These are phyloP conservation scores for Tragelaphus buxtoni DNA, from an alignment of 2,113 vertebrate genomes.

Conservation along the genomic window DNA sequence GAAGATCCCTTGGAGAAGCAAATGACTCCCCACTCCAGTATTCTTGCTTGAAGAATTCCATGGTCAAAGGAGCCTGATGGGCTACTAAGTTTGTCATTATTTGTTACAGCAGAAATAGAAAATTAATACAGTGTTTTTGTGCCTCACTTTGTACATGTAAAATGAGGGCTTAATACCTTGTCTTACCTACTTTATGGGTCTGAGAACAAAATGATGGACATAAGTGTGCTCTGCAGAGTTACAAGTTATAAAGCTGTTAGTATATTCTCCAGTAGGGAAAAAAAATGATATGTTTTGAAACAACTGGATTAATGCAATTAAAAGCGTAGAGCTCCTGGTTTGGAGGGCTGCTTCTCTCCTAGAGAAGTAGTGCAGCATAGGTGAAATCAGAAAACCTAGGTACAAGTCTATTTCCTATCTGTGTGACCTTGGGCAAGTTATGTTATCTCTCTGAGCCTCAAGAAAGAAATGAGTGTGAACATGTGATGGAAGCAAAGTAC, in stretches of 20 bases:
- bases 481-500: not conserved
- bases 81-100: not conserved
- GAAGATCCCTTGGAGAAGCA: not conserved
- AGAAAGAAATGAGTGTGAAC: not conserved
- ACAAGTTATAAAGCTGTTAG: not conserved
- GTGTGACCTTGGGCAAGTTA: not conserved
- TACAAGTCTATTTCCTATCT: not conserved
- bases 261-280: not conserved
- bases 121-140: not conserved
- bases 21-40: not conserved
- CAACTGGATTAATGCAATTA: slow-evolving; percentile 8
- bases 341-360: not conserved
- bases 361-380: not conserved
- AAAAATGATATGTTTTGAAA: not conserved
- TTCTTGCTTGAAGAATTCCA: not conserved
- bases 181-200: not conserved
- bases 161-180: not conserved
- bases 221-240: not conserved
- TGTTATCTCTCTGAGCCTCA: not conserved
- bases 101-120: not conserved
- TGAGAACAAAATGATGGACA: slow-evolving; percentile 27
- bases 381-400: not conserved
- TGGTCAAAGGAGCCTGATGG: not conserved
- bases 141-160: not conserved
- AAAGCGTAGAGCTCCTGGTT: not conserved